These are phyloP conservation scores for Pontoporia blainvillei DNA, from an alignment of 2,113 vertebrate genomes.

Conservation along the genomic window DNA sequence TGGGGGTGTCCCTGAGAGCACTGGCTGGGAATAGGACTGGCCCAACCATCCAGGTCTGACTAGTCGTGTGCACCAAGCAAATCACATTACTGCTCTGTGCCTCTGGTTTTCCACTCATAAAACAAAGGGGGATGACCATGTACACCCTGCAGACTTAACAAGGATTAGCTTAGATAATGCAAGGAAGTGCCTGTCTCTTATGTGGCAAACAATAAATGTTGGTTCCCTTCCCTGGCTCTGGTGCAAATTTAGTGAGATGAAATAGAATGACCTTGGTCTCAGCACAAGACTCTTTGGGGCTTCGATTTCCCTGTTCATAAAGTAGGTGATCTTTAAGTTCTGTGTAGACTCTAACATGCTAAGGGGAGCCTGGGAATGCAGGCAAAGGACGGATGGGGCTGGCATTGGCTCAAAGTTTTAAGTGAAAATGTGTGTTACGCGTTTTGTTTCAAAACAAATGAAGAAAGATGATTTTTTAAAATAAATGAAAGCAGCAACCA, in stretches of 20 bases:
- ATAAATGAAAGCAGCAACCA: background rate
- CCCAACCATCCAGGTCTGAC: background rate
- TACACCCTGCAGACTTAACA: accelerated
- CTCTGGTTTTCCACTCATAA: background rate
- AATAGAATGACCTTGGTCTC: background rate
- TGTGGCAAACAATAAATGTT: accelerated
- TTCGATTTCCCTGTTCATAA: background rate
- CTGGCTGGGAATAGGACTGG: accelerated
- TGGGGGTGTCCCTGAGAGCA: background rate
- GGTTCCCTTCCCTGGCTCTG: background rate
- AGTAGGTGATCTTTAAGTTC: background rate
- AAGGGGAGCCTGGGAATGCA: background rate
- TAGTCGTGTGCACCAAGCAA: background rate
- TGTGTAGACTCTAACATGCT: background rate
- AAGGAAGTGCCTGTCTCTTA: background rate
- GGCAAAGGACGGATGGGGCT: background rate
- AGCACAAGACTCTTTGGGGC: background rate
- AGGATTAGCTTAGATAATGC: background rate
- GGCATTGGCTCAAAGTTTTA: background rate
- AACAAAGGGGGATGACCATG: accelerated
- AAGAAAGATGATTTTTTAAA: background rate
- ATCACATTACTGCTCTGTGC: background rate
- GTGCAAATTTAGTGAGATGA: background rate
- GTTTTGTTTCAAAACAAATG: background rate
- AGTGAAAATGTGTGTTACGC: background rate